These are phyloP conservation scores for Clusia tigrina DNA, from an alignment of 2,888 invertebrate genomes.

Conservation along the genomic window DNA sequence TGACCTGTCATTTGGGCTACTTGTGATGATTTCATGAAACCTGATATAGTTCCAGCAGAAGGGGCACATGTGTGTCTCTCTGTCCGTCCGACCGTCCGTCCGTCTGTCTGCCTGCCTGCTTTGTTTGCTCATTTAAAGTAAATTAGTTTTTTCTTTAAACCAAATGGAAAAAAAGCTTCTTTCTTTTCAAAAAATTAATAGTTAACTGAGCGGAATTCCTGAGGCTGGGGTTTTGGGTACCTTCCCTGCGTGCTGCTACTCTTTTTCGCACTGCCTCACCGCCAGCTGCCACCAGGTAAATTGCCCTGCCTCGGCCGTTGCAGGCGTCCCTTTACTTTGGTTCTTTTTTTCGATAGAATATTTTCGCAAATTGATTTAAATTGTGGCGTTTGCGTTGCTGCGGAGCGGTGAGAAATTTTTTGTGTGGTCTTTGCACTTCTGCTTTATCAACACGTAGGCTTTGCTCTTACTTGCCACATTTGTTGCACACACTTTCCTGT, in stretches of 20 bases:
- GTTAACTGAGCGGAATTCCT: constrained; percentile 9
- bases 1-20: neutral
- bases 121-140: neutral
- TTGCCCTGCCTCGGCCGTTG: constrained; percentile 20
- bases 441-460: neutral
- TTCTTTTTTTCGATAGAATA: too few relatives aligned
- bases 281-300: constrained; percentile 16
- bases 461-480: neutral
- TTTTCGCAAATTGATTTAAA: constrained; percentile 32
- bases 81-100: neutral
- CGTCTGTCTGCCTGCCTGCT: neutral
- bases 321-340: too few relatives aligned
- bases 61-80: neutral
- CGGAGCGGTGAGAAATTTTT: constrained; percentile 18
- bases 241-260: neutral
- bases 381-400: constrained; percentile 26
- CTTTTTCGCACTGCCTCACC: neutral
- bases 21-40: constrained; percentile 9
- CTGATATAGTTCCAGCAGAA: neutral
- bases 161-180: neutral
- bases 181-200: constrained; percentile 2
- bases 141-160: neutral
- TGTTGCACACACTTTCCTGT: neutral
- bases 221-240: neutral
- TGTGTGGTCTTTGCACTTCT: constrained; percentile 15